Evolutionary conservation across 2,113 vertebrate species (phyloP).

Genomic region (Mobula hypostoma): DNA sequence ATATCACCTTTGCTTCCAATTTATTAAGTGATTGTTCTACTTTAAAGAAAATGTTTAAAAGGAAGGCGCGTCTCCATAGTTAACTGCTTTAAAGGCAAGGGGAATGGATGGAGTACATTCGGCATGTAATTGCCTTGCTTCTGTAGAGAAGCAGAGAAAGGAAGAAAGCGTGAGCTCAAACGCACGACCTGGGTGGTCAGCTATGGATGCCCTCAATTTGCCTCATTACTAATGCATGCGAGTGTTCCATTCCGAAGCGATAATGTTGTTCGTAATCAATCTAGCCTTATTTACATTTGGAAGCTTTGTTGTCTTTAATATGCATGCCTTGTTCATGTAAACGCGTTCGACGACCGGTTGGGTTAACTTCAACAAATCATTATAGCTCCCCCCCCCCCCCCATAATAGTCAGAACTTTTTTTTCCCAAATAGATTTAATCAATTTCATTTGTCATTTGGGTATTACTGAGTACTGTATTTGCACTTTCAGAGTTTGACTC

Average conservation of each 20-base stretch:
- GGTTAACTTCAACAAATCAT: slow-evolving; percentile 43
- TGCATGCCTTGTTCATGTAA: slow-evolving; percentile 49
- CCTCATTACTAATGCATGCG: slow-evolving; percentile 56
- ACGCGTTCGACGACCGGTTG: slow-evolving; percentile 42
- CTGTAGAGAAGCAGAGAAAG: slow-evolving; percentile 52
- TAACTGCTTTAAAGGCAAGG: slow-evolving; percentile 49
- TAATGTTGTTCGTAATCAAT: slow-evolving; percentile 63
- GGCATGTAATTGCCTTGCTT: slow-evolving; percentile 69
- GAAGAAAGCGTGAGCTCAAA: slow-evolving; percentile 61
- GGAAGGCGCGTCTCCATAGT: neutral
- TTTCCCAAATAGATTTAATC: slow-evolving; percentile 27
- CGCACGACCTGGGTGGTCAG: slow-evolving; percentile 69
- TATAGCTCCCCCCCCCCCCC: slow-evolving; percentile 21
- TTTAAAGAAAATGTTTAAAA: neutral
- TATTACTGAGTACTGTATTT: neutral
- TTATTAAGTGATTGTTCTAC: neutral
- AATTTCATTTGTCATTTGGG: slow-evolving; percentile 27
- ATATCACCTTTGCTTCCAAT: neutral
- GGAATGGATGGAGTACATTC: slow-evolving; percentile 57
- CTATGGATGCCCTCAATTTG: slow-evolving; percentile 58
- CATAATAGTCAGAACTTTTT: slow-evolving; percentile 29
- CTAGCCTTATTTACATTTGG: slow-evolving; percentile 65
- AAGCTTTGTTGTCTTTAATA: slow-evolving; percentile 57
- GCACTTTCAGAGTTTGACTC: neutral
- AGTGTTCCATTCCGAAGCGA: slow-evolving; percentile 53